phyloP scores from a whole-genome alignment of 2,113 vertebrate genomes.

The Orthonyx spaldingii region DNA sequence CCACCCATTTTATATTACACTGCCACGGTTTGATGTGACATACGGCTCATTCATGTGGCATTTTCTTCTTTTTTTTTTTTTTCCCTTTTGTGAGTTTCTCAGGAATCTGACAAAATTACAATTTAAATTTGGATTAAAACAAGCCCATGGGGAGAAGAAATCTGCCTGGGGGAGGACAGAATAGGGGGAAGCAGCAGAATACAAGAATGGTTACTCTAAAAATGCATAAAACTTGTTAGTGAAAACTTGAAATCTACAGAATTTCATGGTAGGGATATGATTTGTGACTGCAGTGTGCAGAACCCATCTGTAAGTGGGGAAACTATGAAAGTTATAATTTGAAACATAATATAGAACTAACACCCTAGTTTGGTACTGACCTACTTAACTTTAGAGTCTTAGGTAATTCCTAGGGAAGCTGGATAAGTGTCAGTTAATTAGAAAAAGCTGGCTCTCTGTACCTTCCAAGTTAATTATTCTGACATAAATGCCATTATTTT shows the following conservation, averaged over 20 bases:
- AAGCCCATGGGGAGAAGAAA: not conserved
- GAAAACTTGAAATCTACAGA: not conserved
- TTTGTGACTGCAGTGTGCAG: not conserved
- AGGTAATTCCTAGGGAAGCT: constrained; percentile 23
- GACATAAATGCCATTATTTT: constrained; percentile 53
- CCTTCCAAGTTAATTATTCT: constrained; percentile 58
- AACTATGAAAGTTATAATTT: not conserved
- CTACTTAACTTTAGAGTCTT: constrained; percentile 55
- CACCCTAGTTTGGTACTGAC: not conserved
- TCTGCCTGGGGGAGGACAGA: not conserved
- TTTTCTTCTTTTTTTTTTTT: not conserved
- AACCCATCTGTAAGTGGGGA: not conserved
- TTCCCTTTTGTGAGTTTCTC: not conserved
- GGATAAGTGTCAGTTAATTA: constrained; percentile 61
- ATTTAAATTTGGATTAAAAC: not conserved
- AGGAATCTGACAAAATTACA: not conserved
- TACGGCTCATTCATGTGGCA: not conserved
- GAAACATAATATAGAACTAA: not conserved
- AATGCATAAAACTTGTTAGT: not conserved
- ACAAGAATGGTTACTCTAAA: not conserved
- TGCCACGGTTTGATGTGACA: not conserved
- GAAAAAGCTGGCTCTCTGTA: constrained; percentile 4
- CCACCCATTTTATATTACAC: not conserved
- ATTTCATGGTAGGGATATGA: not conserved
- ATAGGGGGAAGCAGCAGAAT: not conserved